phyloP scores from a whole-genome alignment of 2,888 invertebrate species.

The Hymenopus coronatus region DNA sequence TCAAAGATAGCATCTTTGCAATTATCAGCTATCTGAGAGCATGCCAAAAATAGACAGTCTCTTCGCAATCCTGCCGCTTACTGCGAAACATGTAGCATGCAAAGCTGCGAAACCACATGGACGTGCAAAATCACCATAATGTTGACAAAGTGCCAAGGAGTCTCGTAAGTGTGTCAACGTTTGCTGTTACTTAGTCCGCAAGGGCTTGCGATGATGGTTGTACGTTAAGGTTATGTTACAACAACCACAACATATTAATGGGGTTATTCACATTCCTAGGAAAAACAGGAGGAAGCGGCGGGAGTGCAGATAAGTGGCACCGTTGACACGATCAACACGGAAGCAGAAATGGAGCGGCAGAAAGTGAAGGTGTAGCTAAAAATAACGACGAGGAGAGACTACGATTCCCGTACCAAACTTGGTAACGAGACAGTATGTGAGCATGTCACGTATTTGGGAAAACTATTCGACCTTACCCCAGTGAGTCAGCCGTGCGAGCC shows the following conservation, averaged over 20 bases:
- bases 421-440: neutral
- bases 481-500: neutral
- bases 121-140: too few relatives aligned
- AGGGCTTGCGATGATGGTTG: neutral
- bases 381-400: neutral
- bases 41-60: too few relatives aligned
- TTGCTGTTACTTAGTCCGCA: neutral
- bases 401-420: neutral
- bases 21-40: too few relatives aligned
- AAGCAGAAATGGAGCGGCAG: neutral
- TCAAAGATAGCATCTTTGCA: too few relatives aligned
- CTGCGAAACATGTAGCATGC: too few relatives aligned
- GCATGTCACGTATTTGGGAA: neutral
- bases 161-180: neutral
- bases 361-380: neutral
- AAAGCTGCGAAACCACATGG: too few relatives aligned
- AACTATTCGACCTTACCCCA: neutral
- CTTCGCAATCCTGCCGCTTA: too few relatives aligned
- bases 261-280: neutral
- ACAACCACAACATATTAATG: neutral
- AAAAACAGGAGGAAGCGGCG: neutral
- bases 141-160: neutral
- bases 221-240: neutral
- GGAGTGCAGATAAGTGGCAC: neutral
- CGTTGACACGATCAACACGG: neutral